Base-by-base conservation (phyloP, 2,113 vertebrate genomes). In the Etheostoma cragini region DNA sequence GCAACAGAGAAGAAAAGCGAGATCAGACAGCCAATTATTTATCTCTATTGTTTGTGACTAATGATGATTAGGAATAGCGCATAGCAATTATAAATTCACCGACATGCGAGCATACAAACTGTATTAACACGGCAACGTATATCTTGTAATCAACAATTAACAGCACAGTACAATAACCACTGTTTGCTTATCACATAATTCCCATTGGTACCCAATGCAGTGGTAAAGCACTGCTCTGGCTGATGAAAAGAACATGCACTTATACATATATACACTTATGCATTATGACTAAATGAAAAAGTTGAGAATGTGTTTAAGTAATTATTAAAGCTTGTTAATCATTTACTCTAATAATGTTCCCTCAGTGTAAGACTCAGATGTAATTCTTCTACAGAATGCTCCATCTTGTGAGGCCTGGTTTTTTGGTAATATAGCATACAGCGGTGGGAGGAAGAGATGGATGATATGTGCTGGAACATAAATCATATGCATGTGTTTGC, bases 81-180 rank as follows among this genome's bases (percentile, higher is more conserved):
- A 72, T n/a, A 86, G 82, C 90, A 90, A 93, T 92, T 92, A 88
- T 72, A 80, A 87, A 89, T 91, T 91, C 87, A 86, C 65, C 86
- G 80, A 91, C 82, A 80, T 69, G 77, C 79, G 54, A 58, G 65
- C 61, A 91, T 88, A 86, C 88, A 93, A 92, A 91, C 71, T 77
- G 54, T 77, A 88, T 78, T 71, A 89, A 73, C 81, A 77, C 80
- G 87, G 88, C 83, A 82, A 83, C 63, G 54, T 67, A 76, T 89
- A 94, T 92, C 88, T 89, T 80, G 72, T 76, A 84, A 91, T 93
- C 90, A 93, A 88, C 91, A 92, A 93, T 93, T 93, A 94, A 80
- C 82, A 82, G 81, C 81, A 78, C 45, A 53, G 52, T 68, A 81
- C 38, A 42, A 42, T 42, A 85, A 90, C 72, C 60, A 80, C 52